Percentiles rank a stretch among this genome's conserved stretches.
phyloP scores from a whole-genome alignment of 2,797 vertebrate genomes.

The Yasuhikotakia modesta region DNA sequence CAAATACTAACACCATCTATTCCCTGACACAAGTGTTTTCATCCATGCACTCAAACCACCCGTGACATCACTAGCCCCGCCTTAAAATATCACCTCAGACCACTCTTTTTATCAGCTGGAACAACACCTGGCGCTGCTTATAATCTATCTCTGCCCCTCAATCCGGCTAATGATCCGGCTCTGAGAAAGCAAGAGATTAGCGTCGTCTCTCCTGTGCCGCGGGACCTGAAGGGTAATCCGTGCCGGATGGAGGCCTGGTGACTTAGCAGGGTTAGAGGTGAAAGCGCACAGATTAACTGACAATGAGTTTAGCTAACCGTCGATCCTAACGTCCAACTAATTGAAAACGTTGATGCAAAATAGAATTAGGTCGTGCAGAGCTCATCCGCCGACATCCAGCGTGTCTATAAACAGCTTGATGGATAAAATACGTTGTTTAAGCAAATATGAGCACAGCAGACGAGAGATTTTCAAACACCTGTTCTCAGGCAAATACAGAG shows the following conservation, averaged over 20 bases:
- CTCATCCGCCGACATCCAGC: constrained; percentile 43
- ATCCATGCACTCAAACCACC: constrained; percentile 37
- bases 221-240: constrained; percentile 28
- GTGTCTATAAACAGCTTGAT: constrained; percentile 44
- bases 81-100: background rate
- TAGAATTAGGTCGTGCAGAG: constrained; percentile 20
- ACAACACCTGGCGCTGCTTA: constrained; percentile 45
- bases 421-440: constrained; percentile 35
- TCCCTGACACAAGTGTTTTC: constrained; percentile 9
- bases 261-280: constrained; percentile 25
- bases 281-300: constrained; percentile 47
- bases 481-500: background rate
- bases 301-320: constrained; percentile 41
- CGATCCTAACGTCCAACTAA: constrained; percentile 42
- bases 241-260: constrained; percentile 26
- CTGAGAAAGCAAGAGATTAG: constrained; percentile 50
- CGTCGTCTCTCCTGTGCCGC: background rate
- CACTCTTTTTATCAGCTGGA: background rate
- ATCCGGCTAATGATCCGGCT: constrained; percentile 52
- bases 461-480: constrained; percentile 38
- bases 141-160: constrained; percentile 36
- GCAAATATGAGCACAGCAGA: constrained; percentile 26
- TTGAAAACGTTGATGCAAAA: constrained; percentile 46
- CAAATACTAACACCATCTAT: constrained; percentile 5
- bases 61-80: background rate